Base-by-base conservation (phyloP, 2,113 vertebrate species). In the Psittacara wagleri region DNA sequence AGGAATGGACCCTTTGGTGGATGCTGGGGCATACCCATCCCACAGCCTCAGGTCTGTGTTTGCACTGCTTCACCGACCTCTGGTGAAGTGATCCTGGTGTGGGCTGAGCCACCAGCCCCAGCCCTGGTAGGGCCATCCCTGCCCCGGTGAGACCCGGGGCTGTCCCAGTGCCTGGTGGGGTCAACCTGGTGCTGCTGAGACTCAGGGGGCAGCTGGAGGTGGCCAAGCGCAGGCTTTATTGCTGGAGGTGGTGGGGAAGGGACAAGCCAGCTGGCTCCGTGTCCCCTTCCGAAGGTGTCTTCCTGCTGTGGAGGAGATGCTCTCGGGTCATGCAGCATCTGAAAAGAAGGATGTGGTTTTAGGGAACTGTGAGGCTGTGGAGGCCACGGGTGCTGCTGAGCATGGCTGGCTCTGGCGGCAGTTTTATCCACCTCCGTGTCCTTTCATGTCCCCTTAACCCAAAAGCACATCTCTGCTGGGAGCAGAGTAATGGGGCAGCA, bases 61-160 rank as follows among this genome's bases (percentile, higher is more conserved):
- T 66, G 61, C 37, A 41, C 3, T 0, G 1, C n/a, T 48, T 43
- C 11, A 0, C 29, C 25, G 63, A 33, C 23, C 43, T 81, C 0
- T 0, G 28, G 59, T 35, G 63, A 39, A 68, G 76, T 2, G 3
- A 18, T 25, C 31, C 9, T 0, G 1, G 24, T 1, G 2, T 6
- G 44, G 0, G 17, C 66, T 63, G 49, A 69, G 52, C 8, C 28
- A 35, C 41, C 8, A 13, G n/a, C 39, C 73, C 18, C 29, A 31
- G 28, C 5, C 8, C 41, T 6, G 10, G n/a, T 2, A 2, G 4
- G 6, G 67, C 52, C 28, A 13, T n/a, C 33, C 59, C 61, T 82
- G 28, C 13, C 13, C 44, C 0, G 0, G 49, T 0, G 4, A 44
- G 31, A 17, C 55, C 51, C 2, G 4, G 23, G 39, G 29, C 69